phyloP scores from a whole-genome alignment of 30 jellyfish, hydroid and myxozoan genomes.

The Turritopsis dohrnii region DNA sequence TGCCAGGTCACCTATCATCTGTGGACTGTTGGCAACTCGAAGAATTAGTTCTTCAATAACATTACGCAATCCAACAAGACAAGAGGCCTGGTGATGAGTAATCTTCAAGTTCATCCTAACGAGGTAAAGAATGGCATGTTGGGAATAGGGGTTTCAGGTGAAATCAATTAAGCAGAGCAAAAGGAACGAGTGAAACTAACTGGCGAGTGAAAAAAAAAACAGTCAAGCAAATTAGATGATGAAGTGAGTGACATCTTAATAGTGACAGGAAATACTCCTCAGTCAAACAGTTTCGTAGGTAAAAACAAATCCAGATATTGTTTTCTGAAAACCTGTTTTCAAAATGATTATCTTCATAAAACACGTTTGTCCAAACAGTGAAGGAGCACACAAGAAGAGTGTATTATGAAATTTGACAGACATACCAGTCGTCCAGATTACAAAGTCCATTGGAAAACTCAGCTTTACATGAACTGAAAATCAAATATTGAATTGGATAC shows the following conservation, averaged over 20 bases:
- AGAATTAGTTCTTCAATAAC: conserved; percentile 65
- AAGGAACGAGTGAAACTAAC: not conserved
- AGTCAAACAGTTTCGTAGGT: too few relatives aligned
- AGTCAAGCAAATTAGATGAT: not conserved
- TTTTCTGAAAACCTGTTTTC: too few relatives aligned
- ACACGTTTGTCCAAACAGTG: too few relatives aligned
- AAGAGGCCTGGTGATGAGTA: conserved; percentile 81
- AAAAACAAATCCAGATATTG: too few relatives aligned
- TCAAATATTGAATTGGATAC: conserved; percentile 75
- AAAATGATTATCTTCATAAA: too few relatives aligned
- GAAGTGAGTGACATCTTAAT: too few relatives aligned
- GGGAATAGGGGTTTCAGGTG: not conserved
- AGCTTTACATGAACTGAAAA: conserved; percentile 65
- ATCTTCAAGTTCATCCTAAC: conserved; percentile 79
- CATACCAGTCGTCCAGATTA: conserved; percentile 84
- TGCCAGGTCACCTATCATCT: conserved; percentile 35
- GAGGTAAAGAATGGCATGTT: too few relatives aligned
- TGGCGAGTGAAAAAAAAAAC: not conserved
- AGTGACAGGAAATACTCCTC: too few relatives aligned
- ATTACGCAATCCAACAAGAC: conserved; percentile 61
- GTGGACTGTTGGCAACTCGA: conserved; percentile 73
- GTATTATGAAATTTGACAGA: not conserved
- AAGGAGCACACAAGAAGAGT: not conserved
- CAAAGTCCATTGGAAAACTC: conserved; percentile 39
- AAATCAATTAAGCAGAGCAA: not conserved